Evolutionary conservation across 92 coral and sea anemone genomes (phyloP).

Genomic region (Pocillopora meandrina): DNA sequence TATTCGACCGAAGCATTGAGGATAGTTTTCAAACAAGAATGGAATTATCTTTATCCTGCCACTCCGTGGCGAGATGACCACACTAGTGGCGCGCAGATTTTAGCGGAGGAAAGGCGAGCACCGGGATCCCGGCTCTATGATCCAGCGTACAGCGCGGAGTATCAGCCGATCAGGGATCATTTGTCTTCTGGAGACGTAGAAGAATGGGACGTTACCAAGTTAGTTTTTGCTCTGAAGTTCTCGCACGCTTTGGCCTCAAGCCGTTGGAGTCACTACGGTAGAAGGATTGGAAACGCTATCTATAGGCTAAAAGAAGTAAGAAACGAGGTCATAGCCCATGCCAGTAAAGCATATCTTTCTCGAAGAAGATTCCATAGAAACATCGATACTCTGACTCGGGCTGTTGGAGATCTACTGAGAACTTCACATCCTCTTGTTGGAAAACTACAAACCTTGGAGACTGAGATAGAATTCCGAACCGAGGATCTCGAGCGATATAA

Average conservation of each 20-base stretch:
- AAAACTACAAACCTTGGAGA: conserved; percentile 27
- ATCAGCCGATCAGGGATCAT: conserved; percentile 30
- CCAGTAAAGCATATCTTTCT: conserved; percentile 24
- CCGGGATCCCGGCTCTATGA: conserved; percentile 31
- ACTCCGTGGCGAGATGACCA: conserved; percentile 43
- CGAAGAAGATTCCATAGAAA: conserved; percentile 20
- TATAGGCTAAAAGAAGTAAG: conserved; percentile 29
- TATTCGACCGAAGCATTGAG: conserved; percentile 44
- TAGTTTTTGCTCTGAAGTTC: conserved; percentile 31
- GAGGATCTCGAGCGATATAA: conserved; percentile 34
- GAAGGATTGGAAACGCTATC: conserved; percentile 23
- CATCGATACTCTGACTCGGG: conserved; percentile 25
- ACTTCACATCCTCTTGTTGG: conserved; percentile 29
- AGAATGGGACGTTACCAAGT: conserved; percentile 46
- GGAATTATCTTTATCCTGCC: conserved; percentile 34
- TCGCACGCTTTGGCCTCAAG: conserved; percentile 27
- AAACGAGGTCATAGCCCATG: conserved; percentile 35
- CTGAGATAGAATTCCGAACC: conserved; percentile 42
- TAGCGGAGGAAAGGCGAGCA: conserved; percentile 13
- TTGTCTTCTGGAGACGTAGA: conserved; percentile 31
- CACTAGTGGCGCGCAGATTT: conserved; percentile 34
- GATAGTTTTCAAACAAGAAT: conserved; percentile 37
- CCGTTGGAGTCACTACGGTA: conserved; percentile 21
- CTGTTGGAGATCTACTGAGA: conserved; percentile 38
- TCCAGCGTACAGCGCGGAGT: conserved; percentile 24